phyloP scores from a whole-genome alignment of 2,113 vertebrate genomes.

The Podiceps cristatus region DNA sequence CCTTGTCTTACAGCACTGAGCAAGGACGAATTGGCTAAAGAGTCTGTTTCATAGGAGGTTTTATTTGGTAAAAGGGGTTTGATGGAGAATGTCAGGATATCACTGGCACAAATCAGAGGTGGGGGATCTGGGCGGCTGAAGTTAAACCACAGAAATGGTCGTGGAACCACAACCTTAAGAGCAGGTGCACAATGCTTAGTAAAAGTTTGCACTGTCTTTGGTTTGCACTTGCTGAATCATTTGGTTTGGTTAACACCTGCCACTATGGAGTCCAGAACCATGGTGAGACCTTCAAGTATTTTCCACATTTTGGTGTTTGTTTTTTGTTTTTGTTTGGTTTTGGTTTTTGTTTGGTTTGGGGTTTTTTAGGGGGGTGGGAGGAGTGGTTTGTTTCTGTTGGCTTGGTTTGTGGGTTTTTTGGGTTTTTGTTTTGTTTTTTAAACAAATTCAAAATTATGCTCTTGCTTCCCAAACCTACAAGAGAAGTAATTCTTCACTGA shows the following conservation, averaged over 20 bases:
- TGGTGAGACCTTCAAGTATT: background rate
- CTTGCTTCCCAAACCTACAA: background rate
- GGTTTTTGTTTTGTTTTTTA: too few relatives aligned
- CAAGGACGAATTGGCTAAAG: background rate
- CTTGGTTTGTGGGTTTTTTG: too few relatives aligned
- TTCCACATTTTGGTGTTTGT: background rate
- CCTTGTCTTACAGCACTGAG: background rate
- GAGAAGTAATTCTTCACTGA: background rate
- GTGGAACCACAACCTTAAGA: background rate
- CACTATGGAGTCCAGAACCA: background rate
- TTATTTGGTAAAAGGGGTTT: background rate
- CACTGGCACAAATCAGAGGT: background rate
- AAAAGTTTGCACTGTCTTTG: background rate
- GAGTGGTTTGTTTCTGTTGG: too few relatives aligned
- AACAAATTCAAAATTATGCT: background rate
- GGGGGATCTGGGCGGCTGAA: background rate
- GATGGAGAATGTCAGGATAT: background rate
- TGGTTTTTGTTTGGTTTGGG: too few relatives aligned
- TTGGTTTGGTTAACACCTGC: background rate
- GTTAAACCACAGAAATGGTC: background rate
- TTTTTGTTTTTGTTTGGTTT: too few relatives aligned
- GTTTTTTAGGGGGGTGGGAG: too few relatives aligned
- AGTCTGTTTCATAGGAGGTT: background rate
- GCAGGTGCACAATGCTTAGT: background rate
- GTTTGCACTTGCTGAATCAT: background rate